phyloP scores from a whole-genome alignment of 2,888 invertebrate genomes.

The Hypomecis punctinalis region DNA sequence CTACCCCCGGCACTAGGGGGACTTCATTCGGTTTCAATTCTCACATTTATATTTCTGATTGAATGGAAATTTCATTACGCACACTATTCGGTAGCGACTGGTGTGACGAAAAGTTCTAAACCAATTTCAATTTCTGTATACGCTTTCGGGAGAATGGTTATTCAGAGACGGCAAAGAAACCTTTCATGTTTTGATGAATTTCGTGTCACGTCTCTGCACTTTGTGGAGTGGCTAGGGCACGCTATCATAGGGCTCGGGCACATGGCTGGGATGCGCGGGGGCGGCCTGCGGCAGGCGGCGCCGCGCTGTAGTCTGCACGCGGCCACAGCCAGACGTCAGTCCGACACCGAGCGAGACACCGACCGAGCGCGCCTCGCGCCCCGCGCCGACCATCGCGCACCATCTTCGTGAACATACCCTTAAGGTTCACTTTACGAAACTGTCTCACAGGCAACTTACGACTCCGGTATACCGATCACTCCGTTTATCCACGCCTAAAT shows the following conservation, averaged over 20 bases:
- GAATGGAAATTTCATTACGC: conserved; percentile 15
- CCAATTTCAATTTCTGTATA: conserved; percentile 20
- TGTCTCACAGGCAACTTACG: conserved; percentile 33
- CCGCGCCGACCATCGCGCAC: conserved; percentile 58
- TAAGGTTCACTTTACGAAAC: conserved; percentile 31
- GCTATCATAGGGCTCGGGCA: conserved; percentile 66
- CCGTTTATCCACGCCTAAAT: neutral
- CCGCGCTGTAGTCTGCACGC: conserved; percentile 49
- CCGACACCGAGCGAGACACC: conserved; percentile 74
- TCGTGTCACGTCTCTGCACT: conserved; percentile 59
- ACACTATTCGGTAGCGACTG: conserved; percentile 9
- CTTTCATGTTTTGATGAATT: conserved; percentile 68
- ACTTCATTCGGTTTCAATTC: conserved; percentile 16
- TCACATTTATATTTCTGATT: conserved; percentile 19
- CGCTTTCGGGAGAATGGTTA: conserved; percentile 18
- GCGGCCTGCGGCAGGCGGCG: conserved; percentile 75
- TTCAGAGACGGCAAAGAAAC: conserved; percentile 41
- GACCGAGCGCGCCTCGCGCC: conserved; percentile 77
- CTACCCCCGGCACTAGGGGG: conserved; percentile 1
- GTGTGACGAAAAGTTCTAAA: conserved; percentile 11
- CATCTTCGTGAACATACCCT: conserved; percentile 35
- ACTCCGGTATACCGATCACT: conserved; percentile 30
- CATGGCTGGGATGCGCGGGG: conserved; percentile 65
- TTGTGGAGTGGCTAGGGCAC: conserved; percentile 53
- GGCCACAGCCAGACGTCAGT: conserved; percentile 70